Evolutionary conservation across 2,797 vertebrate genomes (phyloP), one percentile per base, ranked within the genome.

Genomic region (Chromis chromis): DNA sequence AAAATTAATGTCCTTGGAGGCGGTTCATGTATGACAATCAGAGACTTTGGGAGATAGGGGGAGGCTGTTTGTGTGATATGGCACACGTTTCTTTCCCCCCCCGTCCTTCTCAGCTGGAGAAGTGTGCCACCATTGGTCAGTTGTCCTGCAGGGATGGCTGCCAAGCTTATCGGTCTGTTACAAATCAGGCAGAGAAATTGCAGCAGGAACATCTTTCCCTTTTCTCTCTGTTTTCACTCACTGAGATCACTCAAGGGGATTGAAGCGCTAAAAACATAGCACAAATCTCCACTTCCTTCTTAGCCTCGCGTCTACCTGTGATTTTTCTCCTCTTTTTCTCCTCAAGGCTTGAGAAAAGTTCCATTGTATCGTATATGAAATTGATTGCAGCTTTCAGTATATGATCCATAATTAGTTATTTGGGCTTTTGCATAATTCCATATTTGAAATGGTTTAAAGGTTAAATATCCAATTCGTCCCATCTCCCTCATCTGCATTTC

Each of bases 141-240:
- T 49, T 82, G 86, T 88, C 91, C 90, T 86, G 84, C 84, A 83
- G 91, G 82, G 88, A 80, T 44, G 84, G 78, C 82, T 63, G 71
- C 81, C 78, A 67, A 75, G 83, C 88, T 91, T 91, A 93, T 93
- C 86, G 40, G 78, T 40, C 81, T 79, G 83, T 83, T 90, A 86
- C 86, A 91, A 92, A 91, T 91, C 85, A 87, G 86, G 73, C 86
- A 78, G 87, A 87, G 86, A 91, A 91, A 91, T 83, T 90, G 84
- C 82, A 82, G 79, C 76, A 65, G 76, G 78, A 85, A 80, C 68
- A 76, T 83, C 73, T 80, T 70, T 63, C 63, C 75, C 70, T 69
- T 80, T 74, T 70, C 70, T 78, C 70, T 82, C 78, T 68, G 69
- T 86, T 70, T 69, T 74, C 33, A 44, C 82, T 88, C 82, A 73